Percentiles rank a stretch among this genome's conserved stretches.
These are phyloP conservation scores for Tyria jacobaeae DNA, from an alignment of 2,888 invertebrate genomes.

Conservation along the genomic window DNA sequence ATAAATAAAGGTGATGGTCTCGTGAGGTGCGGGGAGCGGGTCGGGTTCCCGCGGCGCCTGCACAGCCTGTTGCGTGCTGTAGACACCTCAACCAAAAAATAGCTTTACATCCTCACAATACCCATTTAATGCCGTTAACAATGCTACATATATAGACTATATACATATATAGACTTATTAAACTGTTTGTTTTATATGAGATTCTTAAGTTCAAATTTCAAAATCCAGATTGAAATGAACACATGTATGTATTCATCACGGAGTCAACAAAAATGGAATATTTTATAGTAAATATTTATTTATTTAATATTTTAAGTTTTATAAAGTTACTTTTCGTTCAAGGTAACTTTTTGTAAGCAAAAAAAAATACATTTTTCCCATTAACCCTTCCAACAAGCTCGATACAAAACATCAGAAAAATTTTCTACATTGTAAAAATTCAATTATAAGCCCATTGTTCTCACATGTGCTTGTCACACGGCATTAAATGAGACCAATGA, in stretches of 20 bases:
- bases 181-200: conserved; percentile 1
- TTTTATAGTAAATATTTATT: too few relatives aligned
- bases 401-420: conserved; percentile 39
- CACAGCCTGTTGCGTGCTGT: conserved; percentile 31
- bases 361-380: conserved; percentile 10
- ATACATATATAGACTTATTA: conserved; percentile 9
- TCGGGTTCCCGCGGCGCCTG: conserved; percentile 72
- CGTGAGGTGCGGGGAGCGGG: conserved; percentile 57
- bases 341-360: conserved; percentile 4
- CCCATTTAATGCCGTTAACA: conserved; percentile 34
- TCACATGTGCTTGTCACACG: conserved; percentile 76
- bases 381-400: conserved; percentile 22
- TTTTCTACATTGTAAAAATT: conserved; percentile 74
- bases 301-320: background rate
- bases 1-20: conserved; percentile 84
- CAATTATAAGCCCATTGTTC: conserved; percentile 81
- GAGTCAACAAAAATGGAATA: conserved; percentile 1
- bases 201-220: background rate
- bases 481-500: conserved; percentile 83
- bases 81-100: conserved; percentile 40
- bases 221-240: background rate
- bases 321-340: background rate
- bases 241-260: background rate
- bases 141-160: too few relatives aligned
- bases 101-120: conserved; percentile 34